A percentile compares a stretch with the other conserved stretches of the same genome.
These are phyloP conservation scores for Acheta domesticus DNA, from an alignment of 2,888 invertebrate species.

Conservation along the genomic window DNA sequence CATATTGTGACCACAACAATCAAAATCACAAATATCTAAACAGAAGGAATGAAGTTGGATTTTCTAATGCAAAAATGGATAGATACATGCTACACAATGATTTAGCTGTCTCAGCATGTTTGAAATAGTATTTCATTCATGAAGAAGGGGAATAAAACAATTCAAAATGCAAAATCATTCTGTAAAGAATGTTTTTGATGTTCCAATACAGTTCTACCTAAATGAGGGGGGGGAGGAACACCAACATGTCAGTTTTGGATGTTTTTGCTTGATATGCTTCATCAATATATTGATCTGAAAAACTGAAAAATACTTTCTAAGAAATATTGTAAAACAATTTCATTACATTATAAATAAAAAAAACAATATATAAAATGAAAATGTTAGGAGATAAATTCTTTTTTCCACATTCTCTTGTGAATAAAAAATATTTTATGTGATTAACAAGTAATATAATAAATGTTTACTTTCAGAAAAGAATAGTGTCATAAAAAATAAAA, in stretches of 20 bases:
- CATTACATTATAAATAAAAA: too few relatives aligned
- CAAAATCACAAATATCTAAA: slow-evolving; percentile 1
- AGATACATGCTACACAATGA: not conserved
- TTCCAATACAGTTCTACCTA: not conserved
- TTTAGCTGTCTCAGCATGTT: slow-evolving; percentile 7
- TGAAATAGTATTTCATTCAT: not conserved
- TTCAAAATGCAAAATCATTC: slow-evolving; percentile 23
- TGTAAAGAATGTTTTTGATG: not conserved
- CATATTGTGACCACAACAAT: not conserved
- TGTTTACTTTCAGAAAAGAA: too few relatives aligned
- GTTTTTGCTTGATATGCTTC: not conserved
- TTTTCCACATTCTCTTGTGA: too few relatives aligned
- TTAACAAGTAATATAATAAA: too few relatives aligned
- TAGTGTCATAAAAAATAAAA: too few relatives aligned
- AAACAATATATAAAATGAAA: too few relatives aligned
- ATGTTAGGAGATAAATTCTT: too few relatives aligned
- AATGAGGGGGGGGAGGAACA: not conserved
- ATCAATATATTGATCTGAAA: not conserved
- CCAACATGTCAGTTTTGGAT: not conserved
- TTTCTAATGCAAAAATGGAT: not conserved
- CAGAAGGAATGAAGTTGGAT: not conserved
- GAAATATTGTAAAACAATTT: too few relatives aligned
- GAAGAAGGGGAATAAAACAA: not conserved
- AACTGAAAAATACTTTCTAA: too few relatives aligned
- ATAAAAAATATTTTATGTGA: too few relatives aligned